Conservation (phyloP, 2,888 invertebrate species). For the Altica lythri region DNA sequence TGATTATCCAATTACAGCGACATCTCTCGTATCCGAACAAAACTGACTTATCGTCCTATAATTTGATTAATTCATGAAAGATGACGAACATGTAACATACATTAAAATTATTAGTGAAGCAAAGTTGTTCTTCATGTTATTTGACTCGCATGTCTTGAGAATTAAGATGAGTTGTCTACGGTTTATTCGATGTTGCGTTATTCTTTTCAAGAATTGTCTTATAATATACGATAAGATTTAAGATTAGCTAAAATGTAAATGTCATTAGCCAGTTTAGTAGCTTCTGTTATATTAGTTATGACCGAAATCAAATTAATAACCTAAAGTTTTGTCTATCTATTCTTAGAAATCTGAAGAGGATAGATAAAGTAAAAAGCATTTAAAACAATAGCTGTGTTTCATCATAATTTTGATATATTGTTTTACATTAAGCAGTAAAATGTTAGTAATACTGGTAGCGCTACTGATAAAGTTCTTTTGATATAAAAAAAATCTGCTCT, state of each 20-base stretch:
- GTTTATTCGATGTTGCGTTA: neutral
- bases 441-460: no score
- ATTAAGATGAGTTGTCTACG: slow-evolving; percentile 20
- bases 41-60: slow-evolving; percentile 32
- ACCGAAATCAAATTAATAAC: slow-evolving; percentile 13
- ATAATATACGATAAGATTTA: slow-evolving; percentile 18
- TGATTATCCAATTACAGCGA: slow-evolving; percentile 35
- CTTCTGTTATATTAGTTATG: slow-evolving; percentile 20
- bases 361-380: no score
- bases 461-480: no score
- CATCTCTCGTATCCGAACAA: slow-evolving; percentile 24
- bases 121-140: slow-evolving; percentile 25
- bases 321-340: no score
- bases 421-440: no score
- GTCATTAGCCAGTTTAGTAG: slow-evolving; percentile 9
- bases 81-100: slow-evolving; percentile 32
- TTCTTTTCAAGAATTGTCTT: slow-evolving; percentile 1
- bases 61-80: slow-evolving; percentile 42
- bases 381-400: no score
- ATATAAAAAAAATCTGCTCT: no score
- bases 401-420: no score
- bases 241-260: slow-evolving; percentile 4
- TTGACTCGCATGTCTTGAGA: slow-evolving; percentile 18
- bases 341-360: neutral
- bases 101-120: slow-evolving; percentile 32